A percentile compares a stretch with the other conserved stretches of the same genome.
These are phyloP conservation scores for Athripsodes cinereus DNA, from an alignment of 2,888 invertebrate genomes.

Conservation along the genomic window DNA sequence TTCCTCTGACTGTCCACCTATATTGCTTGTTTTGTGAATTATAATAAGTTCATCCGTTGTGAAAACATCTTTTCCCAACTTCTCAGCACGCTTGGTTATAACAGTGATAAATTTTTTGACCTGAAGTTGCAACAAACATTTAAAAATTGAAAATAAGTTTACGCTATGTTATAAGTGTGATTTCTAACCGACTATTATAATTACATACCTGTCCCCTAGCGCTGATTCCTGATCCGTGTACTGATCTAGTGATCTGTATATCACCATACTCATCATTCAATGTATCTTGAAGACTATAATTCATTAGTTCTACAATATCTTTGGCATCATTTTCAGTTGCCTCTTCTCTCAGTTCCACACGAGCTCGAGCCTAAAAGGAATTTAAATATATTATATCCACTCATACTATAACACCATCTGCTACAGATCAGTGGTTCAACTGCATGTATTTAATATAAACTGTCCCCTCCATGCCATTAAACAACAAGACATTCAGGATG, in stretches of 20 bases:
- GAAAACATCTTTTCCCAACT: conserved; percentile 65
- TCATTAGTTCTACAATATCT: conserved; percentile 81
- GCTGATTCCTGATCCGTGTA: conserved; percentile 69
- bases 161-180: no score
- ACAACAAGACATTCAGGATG: no score
- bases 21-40: conserved; percentile 59
- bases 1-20: conserved; percentile 60
- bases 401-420: no score
- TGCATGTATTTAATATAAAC: no score
- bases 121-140: conserved; percentile 40
- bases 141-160: no score
- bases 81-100: conserved; percentile 60
- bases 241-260: conserved; percentile 57
- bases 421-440: no score
- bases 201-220: conserved; percentile 55
- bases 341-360: conserved; percentile 75
- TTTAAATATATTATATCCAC: no score
- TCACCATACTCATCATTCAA: conserved; percentile 66
- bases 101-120: conserved; percentile 66
- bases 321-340: conserved; percentile 75
- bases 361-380: conserved; percentile 69
- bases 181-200: no score
- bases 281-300: conserved; percentile 71
- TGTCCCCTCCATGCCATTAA: no score
- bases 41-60: conserved; percentile 70